These are phyloP conservation scores for Decapterus maruadsi DNA, from an alignment of 2,797 vertebrate genomes.

Conservation along the genomic window DNA sequence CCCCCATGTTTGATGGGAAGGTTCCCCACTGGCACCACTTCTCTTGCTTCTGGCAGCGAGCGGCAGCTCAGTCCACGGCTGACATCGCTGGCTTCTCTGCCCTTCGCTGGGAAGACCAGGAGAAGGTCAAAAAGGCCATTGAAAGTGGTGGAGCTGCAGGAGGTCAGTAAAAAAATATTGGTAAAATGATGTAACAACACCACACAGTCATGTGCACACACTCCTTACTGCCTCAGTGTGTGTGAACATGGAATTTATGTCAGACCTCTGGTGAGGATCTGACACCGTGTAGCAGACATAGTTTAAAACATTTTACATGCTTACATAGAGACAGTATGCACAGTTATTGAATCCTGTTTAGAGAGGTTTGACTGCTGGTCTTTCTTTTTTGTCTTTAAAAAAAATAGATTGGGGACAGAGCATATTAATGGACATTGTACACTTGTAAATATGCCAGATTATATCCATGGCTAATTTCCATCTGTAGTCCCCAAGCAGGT, in stretches of 20 bases:
- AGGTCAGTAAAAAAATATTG: slow-evolving; percentile 66
- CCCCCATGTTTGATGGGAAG: slow-evolving; percentile 98
- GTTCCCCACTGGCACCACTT: slow-evolving; percentile 99
- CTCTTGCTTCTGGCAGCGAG: slow-evolving; percentile 96
- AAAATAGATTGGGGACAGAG: no score
- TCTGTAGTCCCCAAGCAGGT: no score
- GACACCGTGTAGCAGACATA: neutral
- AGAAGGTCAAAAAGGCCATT: slow-evolving; percentile 95
- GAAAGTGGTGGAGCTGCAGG: slow-evolving; percentile 89
- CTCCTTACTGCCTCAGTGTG: neutral
- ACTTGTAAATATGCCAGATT: no score
- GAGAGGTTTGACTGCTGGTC: neutral
- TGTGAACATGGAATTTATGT: neutral
- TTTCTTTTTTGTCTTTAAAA: no score
- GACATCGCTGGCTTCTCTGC: slow-evolving; percentile 93
- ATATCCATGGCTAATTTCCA: no score
- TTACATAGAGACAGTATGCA: neutral
- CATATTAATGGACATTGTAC: no score
- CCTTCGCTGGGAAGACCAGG: slow-evolving; percentile 97
- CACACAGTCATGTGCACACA: neutral
- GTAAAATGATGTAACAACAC: neutral
- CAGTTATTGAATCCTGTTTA: neutral
- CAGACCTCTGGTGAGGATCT: neutral
- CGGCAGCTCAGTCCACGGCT: slow-evolving; percentile 84
- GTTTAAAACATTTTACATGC: neutral